Conservation (phyloP, 2,113 vertebrate species). For the Aphyosemion australe region DNA sequence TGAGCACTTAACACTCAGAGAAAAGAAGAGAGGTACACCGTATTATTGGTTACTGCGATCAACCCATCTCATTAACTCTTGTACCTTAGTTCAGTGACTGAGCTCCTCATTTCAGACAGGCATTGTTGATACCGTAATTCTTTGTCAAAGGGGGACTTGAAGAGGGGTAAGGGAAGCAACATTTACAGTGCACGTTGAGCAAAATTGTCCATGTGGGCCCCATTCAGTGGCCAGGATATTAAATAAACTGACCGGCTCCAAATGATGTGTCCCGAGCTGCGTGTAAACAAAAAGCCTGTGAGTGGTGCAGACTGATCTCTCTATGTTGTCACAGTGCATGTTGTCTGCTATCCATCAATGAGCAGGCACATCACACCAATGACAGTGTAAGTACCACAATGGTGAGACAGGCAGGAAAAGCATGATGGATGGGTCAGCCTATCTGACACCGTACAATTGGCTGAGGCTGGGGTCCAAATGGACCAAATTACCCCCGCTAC, state of each 20-base stretch:
- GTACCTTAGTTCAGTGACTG: conserved; percentile 11
- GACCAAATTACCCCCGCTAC: conserved; percentile 66
- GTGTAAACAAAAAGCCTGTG: conserved; percentile 43
- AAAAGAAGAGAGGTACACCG: conserved; percentile 60
- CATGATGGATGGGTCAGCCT: conserved; percentile 67
- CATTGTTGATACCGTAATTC: conserved; percentile 45
- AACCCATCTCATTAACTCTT: conserved; percentile 17
- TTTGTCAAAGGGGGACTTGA: conserved; percentile 44
- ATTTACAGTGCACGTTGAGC: conserved; percentile 46
- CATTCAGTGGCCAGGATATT: conserved; percentile 39
- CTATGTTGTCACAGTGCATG: conserved; percentile 64
- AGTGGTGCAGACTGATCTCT: conserved; percentile 63
- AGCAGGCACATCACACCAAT: conserved; percentile 56
- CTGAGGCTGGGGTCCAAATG: conserved; percentile 57
- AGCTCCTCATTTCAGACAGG: conserved; percentile 31
- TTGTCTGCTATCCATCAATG: conserved; percentile 70
- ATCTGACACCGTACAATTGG: conserved; percentile 49
- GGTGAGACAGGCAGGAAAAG: conserved; percentile 60
- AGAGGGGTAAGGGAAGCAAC: conserved; percentile 47
- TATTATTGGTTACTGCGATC: conserved; percentile 43
- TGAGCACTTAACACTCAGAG: conserved; percentile 59
- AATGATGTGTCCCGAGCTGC: conserved; percentile 45
- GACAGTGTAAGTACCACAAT: conserved; percentile 65
- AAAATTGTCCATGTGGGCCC: conserved; percentile 50
- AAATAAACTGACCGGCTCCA: conserved; percentile 49